Percentiles rank a stretch among this genome's conserved stretches.
These are phyloP conservation scores for Myanophis thanlyinensis DNA, from an alignment of 2,113 vertebrate species.

Conservation along the genomic window DNA sequence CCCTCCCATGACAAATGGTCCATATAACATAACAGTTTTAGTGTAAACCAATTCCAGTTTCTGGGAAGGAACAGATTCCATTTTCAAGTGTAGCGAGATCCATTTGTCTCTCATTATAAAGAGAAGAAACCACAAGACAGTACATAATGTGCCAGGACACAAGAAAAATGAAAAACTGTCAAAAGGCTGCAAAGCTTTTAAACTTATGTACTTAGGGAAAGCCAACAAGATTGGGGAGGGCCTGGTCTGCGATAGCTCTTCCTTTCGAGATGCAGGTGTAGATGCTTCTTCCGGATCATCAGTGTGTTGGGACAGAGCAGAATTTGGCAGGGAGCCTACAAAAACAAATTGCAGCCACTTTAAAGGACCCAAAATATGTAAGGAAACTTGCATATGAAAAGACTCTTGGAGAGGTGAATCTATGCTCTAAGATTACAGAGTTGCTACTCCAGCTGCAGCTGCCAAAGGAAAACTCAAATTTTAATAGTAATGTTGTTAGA, in stretches of 20 bases:
- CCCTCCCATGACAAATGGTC: not conserved
- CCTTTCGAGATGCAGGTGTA: not conserved
- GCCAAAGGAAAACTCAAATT: not conserved
- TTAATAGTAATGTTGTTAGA: not conserved
- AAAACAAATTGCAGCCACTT: not conserved
- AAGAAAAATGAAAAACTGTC: conserved; percentile 14
- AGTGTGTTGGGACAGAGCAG: not conserved
- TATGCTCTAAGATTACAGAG: not conserved
- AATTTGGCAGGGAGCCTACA: not conserved
- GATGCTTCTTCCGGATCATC: not conserved
- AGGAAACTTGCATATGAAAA: not conserved
- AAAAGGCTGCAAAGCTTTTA: not conserved
- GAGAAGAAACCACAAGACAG: not conserved
- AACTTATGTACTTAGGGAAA: not conserved
- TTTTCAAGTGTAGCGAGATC: conserved; percentile 22
- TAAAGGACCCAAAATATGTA: not conserved
- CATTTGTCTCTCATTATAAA: conserved; percentile 20
- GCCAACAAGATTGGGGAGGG: not conserved
- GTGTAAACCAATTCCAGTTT: conserved; percentile 3
- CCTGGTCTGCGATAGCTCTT: not conserved
- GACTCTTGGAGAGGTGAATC: not conserved
- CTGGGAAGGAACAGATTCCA: conserved; percentile 3
- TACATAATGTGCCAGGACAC: not conserved
- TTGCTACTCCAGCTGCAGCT: not conserved
- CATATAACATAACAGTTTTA: not conserved